Evolutionary conservation across 2,888 invertebrate genomes (phyloP).

Genomic region (Strigamia maritima): DNA sequence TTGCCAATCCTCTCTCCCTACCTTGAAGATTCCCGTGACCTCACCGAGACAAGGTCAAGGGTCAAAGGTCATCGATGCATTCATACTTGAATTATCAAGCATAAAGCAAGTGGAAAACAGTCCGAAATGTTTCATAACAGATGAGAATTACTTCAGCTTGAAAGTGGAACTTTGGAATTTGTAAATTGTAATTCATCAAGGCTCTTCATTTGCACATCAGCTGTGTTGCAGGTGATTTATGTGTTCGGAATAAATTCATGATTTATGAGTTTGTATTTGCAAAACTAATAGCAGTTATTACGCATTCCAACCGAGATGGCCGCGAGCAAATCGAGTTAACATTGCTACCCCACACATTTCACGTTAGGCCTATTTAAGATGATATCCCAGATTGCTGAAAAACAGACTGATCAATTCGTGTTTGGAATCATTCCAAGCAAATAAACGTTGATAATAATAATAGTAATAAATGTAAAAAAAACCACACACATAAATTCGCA

Average conservation of each 20-base stretch:
- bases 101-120: neutral
- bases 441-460: neutral
- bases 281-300: conserved; percentile 19
- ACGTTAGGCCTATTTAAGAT: neutral
- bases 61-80: neutral
- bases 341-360: conserved; percentile 9
- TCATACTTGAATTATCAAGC: neutral
- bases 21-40: neutral
- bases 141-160: no score
- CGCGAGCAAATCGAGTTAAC: neutral
- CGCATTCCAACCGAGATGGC: neutral
- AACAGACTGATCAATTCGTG: neutral
- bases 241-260: conserved; percentile 19
- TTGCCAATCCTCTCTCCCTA: neutral
- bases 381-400: neutral
- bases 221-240: neutral
- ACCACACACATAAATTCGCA: no score
- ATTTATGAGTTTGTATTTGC: conserved; percentile 19
- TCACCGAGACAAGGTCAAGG: conserved; percentile 14
- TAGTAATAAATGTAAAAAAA: neutral
- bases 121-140: neutral
- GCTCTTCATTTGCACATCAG: neutral
- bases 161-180: no score
- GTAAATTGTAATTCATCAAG: neutral
- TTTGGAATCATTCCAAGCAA: neutral